Percentiles rank a stretch among this genome's conserved stretches.
Evolutionary conservation across 1,140 invertebrate genomes (phyloP).

Genomic region (Cardiocondyla obscurior): DNA sequence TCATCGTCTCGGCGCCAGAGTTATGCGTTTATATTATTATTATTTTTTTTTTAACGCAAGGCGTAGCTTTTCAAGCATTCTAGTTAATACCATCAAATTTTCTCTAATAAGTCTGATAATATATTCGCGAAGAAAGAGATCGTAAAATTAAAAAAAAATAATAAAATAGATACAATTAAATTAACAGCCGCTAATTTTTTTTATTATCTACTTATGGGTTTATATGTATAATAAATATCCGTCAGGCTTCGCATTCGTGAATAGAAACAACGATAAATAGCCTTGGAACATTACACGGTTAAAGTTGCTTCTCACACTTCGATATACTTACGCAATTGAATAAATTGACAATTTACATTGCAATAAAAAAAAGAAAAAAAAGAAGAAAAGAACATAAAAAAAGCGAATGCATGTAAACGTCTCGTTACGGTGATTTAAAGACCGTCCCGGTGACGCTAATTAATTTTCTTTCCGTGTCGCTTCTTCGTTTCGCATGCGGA

Average conservation of each 20-base stretch:
- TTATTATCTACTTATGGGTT: neutral
- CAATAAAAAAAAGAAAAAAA: neutral
- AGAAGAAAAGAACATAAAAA: neutral
- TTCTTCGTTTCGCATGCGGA: neutral
- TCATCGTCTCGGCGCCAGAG: slow-evolving; percentile 47
- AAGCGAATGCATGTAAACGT: slow-evolving; percentile 4
- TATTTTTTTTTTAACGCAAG: neutral
- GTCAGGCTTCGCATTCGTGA: neutral
- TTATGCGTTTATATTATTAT: neutral
- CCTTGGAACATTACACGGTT: neutral
- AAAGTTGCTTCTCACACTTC: neutral
- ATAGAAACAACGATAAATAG: neutral
- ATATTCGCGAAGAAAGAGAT: neutral
- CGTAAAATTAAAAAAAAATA: neutral
- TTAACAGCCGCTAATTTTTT: neutral
- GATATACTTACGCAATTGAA: neutral
- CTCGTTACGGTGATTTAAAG: neutral
- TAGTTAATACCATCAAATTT: slow-evolving; percentile 4
- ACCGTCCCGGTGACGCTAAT: neutral
- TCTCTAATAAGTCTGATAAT: neutral
- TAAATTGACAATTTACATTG: neutral
- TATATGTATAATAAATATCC: neutral
- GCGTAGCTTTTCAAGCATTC: slow-evolving; percentile 6
- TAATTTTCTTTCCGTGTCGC: neutral
- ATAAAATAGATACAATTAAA: neutral